Base-by-base conservation (phyloP, 2,888 invertebrate genomes). In the Xanthorhoe designata region DNA sequence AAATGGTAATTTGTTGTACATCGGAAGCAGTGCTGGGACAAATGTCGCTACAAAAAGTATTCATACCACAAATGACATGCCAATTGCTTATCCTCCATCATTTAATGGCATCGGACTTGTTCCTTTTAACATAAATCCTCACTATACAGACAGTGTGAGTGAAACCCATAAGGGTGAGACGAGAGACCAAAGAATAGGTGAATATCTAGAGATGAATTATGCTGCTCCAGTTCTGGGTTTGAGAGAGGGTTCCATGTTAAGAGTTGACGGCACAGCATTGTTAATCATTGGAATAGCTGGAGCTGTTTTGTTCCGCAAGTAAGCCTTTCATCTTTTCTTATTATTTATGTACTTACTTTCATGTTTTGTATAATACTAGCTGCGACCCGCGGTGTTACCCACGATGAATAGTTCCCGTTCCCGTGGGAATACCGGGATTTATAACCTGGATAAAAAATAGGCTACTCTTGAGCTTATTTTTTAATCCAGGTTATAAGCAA, bases 11-110 rank as follows among this genome's bases (percentile, higher is more conserved):
- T 80, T 96, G 38, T 94, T 96, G 2, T 97, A 97, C 77, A 96
- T 97, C 68, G 97, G 97, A 15, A 95, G 96, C 73, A 97, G 97
- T 88, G 97, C 97, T 63, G 97, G 97, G 52, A 96, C 97, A 13
- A 98, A 97, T 93, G 96, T 97, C 13, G 96, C 97, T 9, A 97
- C 97, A 1, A 91, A 92, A 72, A 96, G 95, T 73, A 97, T 98
- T 75, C 94, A 96, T 77, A 97, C 97, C 4, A 97, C 97, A 54
- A 98, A 98, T 91, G 97, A 98, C 82, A 97, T 98, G 97, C 98
- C 97, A 3, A 96, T 98, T 64, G 95, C 94, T n/a, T 95, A 94
- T 83, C 97, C 97, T 49, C 96, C 96, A 29, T 94, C 94, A 57
- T 96, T 97, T 87, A 91, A 95, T 70, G 97, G 96, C 0, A 91